Evolutionary conservation across 2,888 invertebrate genomes (phyloP), one percentile per base, ranked within the genome.

Genomic region (Microplitis deprimator): DNA sequence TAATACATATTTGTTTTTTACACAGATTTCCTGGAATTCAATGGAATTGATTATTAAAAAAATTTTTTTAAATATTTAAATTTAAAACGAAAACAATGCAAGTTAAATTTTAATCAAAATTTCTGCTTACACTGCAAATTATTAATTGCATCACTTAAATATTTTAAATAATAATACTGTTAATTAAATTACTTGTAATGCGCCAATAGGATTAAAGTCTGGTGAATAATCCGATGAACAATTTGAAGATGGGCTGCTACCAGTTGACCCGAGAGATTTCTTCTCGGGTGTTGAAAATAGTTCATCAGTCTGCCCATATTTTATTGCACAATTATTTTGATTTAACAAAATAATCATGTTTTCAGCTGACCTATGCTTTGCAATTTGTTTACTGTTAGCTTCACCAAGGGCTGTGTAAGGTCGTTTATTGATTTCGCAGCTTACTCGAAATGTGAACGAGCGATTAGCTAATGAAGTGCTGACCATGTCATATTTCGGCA

Each of bases 401-500:
- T 29, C 4, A 1, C 50, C 20, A 17, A 29, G 5, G 7, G 59
- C 6, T 7, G 16, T 13, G 5, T 16, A 38, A 13, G 29, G 1
- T 7, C 20, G 8, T 5, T 4, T 0, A 1, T 8, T 16, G 6
- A 29, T 13, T 16, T 50, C 65, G 8, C 64, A 73, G 6, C 10
- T 8, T 0, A 73, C 73, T 29, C 65, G 41, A 10, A 73, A 65
- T 0, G 39, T 70, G n/a, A 73, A 77, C 40, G 5, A 7, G 41
- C 1, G 10, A 5, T 8, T 13, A 29, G 13, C 20, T 6, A 41
- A 40, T 29, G 61, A 7, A 6, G 29, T 29, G 4, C 8, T 40
- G 2, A 73, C 7, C 5, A 70, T 41, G 17, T 73, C 73, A 10
- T 77, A 77, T 17, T 5, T 6, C 1, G 77, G 77, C 10, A 20